Conservation (phyloP, 2,797 vertebrate genomes). For the Petrocephalus sullivani region DNA sequence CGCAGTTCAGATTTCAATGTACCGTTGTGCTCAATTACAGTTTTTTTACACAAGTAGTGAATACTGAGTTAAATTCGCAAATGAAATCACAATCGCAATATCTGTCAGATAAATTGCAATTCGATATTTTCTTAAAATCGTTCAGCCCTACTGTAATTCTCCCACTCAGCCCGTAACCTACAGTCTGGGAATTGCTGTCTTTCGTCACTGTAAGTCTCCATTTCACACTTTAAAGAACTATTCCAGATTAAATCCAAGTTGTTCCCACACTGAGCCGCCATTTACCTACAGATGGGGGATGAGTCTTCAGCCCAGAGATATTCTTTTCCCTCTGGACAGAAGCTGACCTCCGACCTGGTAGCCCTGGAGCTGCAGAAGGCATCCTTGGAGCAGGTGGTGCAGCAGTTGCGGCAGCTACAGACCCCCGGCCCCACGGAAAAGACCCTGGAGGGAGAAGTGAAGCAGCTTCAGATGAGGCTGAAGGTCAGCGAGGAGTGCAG, state of each 20-base stretch:
- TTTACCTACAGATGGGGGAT: not conserved
- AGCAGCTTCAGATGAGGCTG: conserved; percentile 65
- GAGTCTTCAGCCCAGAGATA: not conserved
- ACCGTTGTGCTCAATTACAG: too few relatives aligned
- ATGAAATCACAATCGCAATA: too few relatives aligned
- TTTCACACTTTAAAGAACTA: not conserved
- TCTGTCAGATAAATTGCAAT: too few relatives aligned
- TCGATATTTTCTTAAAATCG: too few relatives aligned
- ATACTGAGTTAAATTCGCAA: too few relatives aligned
- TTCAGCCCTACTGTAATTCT: not conserved
- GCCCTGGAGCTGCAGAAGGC: conserved; percentile 60
- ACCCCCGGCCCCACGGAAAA: conserved; percentile 48
- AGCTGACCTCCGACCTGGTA: conserved; percentile 54
- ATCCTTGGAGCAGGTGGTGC: conserved; percentile 56
- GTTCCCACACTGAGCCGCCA: not conserved
- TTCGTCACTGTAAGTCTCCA: not conserved
- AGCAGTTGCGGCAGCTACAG: conserved; percentile 45
- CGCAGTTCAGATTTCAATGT: too few relatives aligned
- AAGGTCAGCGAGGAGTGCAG: conserved; percentile 53
- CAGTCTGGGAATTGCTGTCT: not conserved
- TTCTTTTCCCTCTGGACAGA: conserved; percentile 42
- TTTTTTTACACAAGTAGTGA: too few relatives aligned
- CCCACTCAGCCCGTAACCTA: not conserved
- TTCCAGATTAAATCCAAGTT: not conserved
- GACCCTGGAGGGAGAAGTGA: conserved; percentile 57